Evolutionary conservation across 2,797 vertebrate genomes (phyloP).

Genomic region (Hoplostethus atlanticus): DNA sequence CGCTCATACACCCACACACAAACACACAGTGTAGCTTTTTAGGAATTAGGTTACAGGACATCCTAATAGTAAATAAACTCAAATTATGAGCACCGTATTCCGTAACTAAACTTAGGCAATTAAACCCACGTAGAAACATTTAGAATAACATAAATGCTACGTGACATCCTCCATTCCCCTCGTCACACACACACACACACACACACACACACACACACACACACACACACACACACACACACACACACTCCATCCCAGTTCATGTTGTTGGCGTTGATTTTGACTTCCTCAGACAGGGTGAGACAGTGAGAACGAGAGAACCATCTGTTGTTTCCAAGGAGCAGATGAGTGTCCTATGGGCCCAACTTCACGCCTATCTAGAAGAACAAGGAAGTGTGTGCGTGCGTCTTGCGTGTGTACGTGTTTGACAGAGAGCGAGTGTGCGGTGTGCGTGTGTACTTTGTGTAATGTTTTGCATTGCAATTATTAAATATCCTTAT

Average conservation of each 20-base stretch:
- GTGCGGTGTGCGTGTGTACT: background rate
- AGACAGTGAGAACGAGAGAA: slow-evolving; percentile 67
- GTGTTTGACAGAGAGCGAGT: background rate
- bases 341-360: slow-evolving; percentile 74
- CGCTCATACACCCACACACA: slow-evolving; percentile 13
- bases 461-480: too few species aligned
- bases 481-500: too few species aligned
- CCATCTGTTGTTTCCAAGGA: slow-evolving; percentile 75
- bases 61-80: slow-evolving; percentile 61
- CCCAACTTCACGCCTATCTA: slow-evolving; percentile 60
- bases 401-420: slow-evolving; percentile 1
- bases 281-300: slow-evolving; percentile 70
- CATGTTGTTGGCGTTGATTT: slow-evolving; percentile 54
- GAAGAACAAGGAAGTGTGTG: slow-evolving; percentile 13
- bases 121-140: slow-evolving; percentile 32
- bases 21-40: slow-evolving; percentile 50
- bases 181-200: background rate
- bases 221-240: background rate
- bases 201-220: background rate
- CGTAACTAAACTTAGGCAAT: slow-evolving; percentile 20
- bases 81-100: slow-evolving; percentile 32
- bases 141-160: slow-evolving; percentile 3
- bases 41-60: slow-evolving; percentile 63
- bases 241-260: slow-evolving; percentile 24
- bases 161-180: background rate